Percentiles rank a stretch among this genome's conserved stretches.
These are phyloP conservation scores for Teleogryllus oceanicus DNA, from an alignment of 2,888 invertebrate species.

Conservation along the genomic window DNA sequence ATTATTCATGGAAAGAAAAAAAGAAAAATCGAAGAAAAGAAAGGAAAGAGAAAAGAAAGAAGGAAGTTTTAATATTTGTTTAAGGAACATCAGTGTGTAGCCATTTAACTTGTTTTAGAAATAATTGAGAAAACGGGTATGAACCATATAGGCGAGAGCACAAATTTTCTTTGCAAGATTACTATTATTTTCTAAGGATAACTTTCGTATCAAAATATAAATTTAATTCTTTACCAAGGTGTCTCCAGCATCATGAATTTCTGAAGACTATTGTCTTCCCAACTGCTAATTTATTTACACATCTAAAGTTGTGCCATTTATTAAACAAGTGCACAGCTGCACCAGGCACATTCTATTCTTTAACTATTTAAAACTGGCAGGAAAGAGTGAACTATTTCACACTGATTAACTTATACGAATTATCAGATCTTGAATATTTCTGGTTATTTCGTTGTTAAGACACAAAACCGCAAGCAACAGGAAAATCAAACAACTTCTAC, in stretches of 20 bases:
- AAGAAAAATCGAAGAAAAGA: no score
- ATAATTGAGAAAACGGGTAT: no score
- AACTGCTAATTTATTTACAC: background rate
- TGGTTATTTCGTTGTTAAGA: conserved; percentile 9
- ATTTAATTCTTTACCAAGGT: conserved; percentile 6
- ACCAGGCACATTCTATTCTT: background rate
- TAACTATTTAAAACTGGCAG: background rate
- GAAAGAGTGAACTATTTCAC: background rate
- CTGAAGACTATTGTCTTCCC: conserved; percentile 7
- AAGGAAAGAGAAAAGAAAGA: no score
- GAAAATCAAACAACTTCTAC: background rate
- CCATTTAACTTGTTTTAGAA: no score
- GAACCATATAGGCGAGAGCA: background rate
- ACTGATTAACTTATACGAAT: background rate
- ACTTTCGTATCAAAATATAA: background rate
- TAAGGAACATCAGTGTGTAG: no score
- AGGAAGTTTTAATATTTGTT: no score
- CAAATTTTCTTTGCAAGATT: background rate
- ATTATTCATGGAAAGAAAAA: no score
- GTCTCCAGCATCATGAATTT: background rate
- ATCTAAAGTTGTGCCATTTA: background rate
- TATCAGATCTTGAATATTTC: background rate
- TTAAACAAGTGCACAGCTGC: background rate
- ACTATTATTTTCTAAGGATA: background rate
- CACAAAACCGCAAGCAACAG: conserved; percentile 18